phyloP scores from a whole-genome alignment of 2,113 vertebrate genomes.

The Corvus cornix region DNA sequence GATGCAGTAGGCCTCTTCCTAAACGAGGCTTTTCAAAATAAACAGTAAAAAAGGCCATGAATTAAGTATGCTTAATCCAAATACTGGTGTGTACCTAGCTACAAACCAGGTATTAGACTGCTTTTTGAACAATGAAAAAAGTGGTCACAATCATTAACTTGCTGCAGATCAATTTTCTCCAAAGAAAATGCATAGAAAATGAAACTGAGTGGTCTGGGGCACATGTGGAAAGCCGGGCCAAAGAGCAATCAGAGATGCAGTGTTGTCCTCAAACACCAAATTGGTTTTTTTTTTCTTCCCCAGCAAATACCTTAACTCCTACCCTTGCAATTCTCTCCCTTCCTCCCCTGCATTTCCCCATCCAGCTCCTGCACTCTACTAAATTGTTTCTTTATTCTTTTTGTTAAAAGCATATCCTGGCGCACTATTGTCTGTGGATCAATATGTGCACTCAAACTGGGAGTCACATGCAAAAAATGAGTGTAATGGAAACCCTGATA shows the following conservation, averaged over 20 bases:
- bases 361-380: neutral
- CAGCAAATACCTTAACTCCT: neutral
- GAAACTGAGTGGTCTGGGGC: neutral
- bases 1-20: neutral
- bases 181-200: neutral
- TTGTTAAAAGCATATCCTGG: conserved; percentile 21
- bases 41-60: neutral
- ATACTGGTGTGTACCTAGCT: neutral
- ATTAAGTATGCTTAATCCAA: neutral
- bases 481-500: neutral
- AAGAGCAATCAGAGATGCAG: neutral
- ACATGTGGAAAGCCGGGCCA: neutral
- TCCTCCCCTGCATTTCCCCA: neutral
- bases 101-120: neutral
- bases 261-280: neutral
- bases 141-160: neutral
- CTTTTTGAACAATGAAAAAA: neutral
- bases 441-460: conserved; percentile 5
- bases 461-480: neutral
- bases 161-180: neutral
- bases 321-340: neutral
- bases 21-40: neutral
- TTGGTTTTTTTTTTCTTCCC: neutral
- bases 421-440: neutral
- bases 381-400: conserved; percentile 40